Conservation (phyloP, 1,140 invertebrate genomes). For the Idris sp. region DNA sequence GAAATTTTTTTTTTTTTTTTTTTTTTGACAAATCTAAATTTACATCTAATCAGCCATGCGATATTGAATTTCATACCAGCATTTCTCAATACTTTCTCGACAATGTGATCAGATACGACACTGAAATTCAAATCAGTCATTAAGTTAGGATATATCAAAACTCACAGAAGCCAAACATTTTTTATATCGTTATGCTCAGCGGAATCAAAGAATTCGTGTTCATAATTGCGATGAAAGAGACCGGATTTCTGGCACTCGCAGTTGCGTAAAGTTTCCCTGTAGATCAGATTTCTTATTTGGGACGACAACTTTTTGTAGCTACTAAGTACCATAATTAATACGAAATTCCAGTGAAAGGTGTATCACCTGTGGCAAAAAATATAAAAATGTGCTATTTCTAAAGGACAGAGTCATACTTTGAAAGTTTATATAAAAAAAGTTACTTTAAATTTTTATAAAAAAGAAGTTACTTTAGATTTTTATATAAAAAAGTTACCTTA, state of each 20-base stretch:
- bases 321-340: conserved; percentile 33
- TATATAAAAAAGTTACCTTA: no score
- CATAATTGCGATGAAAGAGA: neutral
- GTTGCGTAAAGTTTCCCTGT: conserved; percentile 31
- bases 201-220: conserved; percentile 6
- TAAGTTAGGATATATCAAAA: conserved; percentile 11
- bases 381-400: no score
- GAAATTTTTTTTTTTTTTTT: no score
- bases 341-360: conserved; percentile 39
- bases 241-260: neutral
- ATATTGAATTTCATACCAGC: conserved; percentile 42
- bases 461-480: no score
- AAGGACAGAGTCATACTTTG: no score
- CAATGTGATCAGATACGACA: conserved; percentile 34
- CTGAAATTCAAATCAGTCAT: conserved; percentile 51
- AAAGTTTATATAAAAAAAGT: no score
- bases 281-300: conserved; percentile 47
- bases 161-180: conserved; percentile 8
- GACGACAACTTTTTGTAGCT: conserved; percentile 37
- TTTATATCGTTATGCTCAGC: neutral
- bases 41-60: conserved; percentile 8
- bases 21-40: no score
- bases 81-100: conserved; percentile 25
- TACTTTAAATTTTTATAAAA: no score
- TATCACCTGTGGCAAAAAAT: conserved; percentile 21